Conservation (phyloP, 2,113 vertebrate species). For the Chionodraco myersi region DNA sequence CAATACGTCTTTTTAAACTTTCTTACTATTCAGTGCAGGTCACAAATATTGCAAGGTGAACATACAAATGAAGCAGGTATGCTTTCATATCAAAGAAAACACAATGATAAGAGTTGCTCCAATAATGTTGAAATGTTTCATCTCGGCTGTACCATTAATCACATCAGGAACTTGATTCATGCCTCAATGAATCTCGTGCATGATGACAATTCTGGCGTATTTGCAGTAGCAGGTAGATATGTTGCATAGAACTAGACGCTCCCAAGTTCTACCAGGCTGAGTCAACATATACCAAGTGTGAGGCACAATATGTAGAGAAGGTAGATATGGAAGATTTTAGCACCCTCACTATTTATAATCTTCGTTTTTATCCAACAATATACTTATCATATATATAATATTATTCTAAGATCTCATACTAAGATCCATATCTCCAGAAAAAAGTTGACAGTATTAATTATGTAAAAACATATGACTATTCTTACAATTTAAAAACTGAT, state of each 20-base stretch:
- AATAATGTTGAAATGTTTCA: neutral
- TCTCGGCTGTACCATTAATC: neutral
- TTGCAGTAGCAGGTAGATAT: neutral
- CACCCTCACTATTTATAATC: too few species aligned
- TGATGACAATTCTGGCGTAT: neutral
- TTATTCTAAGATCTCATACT: too few species aligned
- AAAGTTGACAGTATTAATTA: too few species aligned
- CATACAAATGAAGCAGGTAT: neutral
- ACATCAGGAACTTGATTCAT: neutral
- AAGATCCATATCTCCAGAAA: too few species aligned
- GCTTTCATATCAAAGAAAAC: neutral
- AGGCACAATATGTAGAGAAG: neutral
- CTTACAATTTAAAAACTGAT: neutral
- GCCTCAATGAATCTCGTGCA: neutral
- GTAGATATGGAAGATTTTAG: neutral
- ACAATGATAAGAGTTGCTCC: neutral
- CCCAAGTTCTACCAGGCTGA: neutral
- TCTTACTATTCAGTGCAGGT: neutral
- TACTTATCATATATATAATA: too few species aligned
- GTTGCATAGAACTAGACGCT: neutral
- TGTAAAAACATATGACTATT: too few species aligned
- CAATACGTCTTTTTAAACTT: slow-evolving; percentile 2
- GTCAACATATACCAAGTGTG: too few species aligned
- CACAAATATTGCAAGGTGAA: neutral
- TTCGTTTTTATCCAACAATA: too few species aligned